Evolutionary conservation across 2,797 vertebrate genomes (phyloP).

Genomic region (Gorsachius magnificus): DNA sequence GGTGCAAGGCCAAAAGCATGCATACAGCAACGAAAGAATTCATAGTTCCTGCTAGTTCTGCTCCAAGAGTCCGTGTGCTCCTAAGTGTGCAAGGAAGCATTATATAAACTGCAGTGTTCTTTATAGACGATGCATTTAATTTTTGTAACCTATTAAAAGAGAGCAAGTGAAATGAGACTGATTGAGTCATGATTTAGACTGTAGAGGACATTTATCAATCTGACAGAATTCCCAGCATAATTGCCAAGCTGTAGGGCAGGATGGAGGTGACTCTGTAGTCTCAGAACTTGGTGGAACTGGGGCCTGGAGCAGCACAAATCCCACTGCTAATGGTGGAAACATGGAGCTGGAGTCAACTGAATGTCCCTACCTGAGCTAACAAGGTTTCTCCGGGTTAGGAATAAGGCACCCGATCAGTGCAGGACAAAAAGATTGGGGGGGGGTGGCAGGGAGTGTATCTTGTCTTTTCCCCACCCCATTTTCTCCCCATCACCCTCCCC

Average conservation of each 20-base stretch:
- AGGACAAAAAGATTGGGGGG: background rate
- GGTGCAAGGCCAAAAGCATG: background rate
- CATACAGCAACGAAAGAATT: background rate
- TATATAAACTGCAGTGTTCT: background rate
- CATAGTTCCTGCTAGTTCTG: background rate
- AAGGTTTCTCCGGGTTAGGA: background rate
- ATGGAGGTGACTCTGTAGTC: background rate
- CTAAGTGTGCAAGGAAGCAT: background rate
- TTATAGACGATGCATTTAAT: background rate
- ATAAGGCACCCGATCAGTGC: background rate
- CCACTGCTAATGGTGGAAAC: background rate
- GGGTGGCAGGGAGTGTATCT: rapidly evolving
- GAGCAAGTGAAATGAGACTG: background rate
- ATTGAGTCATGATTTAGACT: background rate
- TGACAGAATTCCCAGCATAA: background rate
- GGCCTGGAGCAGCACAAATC: background rate
- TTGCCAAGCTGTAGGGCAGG: background rate
- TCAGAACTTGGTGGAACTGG: background rate
- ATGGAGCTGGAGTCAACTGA: rapidly evolving
- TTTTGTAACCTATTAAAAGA: background rate
- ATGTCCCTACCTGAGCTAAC: background rate
- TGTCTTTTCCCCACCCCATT: background rate
- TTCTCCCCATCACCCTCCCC: background rate
- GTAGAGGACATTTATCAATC: background rate
- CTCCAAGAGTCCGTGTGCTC: background rate